Evolutionary conservation across 2,113 vertebrate genomes (phyloP), one percentile per base, ranked within the genome.

Genomic region (Pangasianodon hypophthalmus): DNA sequence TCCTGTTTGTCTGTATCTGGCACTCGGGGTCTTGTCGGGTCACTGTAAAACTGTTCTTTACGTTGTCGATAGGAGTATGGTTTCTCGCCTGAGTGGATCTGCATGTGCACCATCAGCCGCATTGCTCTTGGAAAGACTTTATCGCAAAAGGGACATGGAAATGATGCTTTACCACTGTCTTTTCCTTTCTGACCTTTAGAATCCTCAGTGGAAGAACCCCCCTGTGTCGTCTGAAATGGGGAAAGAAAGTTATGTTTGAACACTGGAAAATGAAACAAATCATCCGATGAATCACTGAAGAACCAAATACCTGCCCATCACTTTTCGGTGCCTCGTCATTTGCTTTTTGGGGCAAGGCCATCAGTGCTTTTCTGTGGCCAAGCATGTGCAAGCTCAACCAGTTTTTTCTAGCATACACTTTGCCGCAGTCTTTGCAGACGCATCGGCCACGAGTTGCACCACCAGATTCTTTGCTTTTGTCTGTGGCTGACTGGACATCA

Each of bases 31-130:
- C 88, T 91, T 87, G 85, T 84, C n/a, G 54, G 67, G 54, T 85
- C 90, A 87, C 60, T 84, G 77, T 91, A 91, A 90, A 90, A 88
- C 21, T 71, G 88, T 85, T 88, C 83, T 84, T 90, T 88, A 19
- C 91, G 88, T 29, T 91, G 88, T 60, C 88, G 69, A 48, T 91
- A 91, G 16, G 86, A 89, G 87, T 94, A 93, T 1, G 93, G 92
- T 41, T 93, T 93, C 88, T 95, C 94, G 0, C 93, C 93, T 0
- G 91, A 91, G 48, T 95, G 95, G 4, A 95, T 95, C 91, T 91
- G 88, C 88, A 91, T 88, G 56, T 91, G 91, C 71, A 90, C 77
- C 91, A 91, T 82, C 29, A 91, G 88, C 77, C 81, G 71, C 91
- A 91, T 90, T 62, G 82, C 81, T 50, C 86, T 83, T 26, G 88